Base-by-base conservation (phyloP, 2,888 invertebrate species). In the Cybosia mesomella region DNA sequence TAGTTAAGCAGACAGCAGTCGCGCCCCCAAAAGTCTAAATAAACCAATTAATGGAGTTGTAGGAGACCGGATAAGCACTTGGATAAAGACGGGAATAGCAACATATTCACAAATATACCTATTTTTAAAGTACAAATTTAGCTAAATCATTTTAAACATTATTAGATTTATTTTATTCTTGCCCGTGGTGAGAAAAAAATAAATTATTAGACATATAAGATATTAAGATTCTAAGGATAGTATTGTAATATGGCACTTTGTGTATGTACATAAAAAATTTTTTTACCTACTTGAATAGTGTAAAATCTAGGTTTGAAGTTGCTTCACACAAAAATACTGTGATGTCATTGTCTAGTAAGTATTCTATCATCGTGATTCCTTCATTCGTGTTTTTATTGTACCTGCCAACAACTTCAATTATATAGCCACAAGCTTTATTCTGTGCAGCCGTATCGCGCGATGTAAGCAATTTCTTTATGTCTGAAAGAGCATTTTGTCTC, bases 281-380 rank as follows among this genome's bases (percentile, higher is more conserved):
- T 32, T 49, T 24, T 72, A 81, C 87, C 71, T 74, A 94, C 94
- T 85, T 89, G 78, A 93, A 94, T 32, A 94, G 84, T 21, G 87
- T 79, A 73, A 91, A 92, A 76, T 94, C 93, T 79, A 95, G 86
- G 75, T 94, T 95, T 13, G 93, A 89, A 54, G 90, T 92, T 32
- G 93, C 92, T 85, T 94, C 94, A 76, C 94, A 94, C 15, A 95
- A 85, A 80, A 94, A 95, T 53, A 94, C 91, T 4, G 88, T 90
- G 53, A 94, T 92, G 74, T 95, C 94, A 71, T 92, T 94, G 22
- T 92, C 90, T 62, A 95, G 75, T 68, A 95, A 85, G 83, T 93
- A 92, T 79, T 92, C 89, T 18, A 93, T 78, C 81, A 92, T 87
- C 21, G 84, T 85, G 60, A 73, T 78, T 63, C 89, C 86, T 75